Evolutionary conservation across 2,797 vertebrate genomes (phyloP).

Genomic region (Bovichtus diacanthus): DNA sequence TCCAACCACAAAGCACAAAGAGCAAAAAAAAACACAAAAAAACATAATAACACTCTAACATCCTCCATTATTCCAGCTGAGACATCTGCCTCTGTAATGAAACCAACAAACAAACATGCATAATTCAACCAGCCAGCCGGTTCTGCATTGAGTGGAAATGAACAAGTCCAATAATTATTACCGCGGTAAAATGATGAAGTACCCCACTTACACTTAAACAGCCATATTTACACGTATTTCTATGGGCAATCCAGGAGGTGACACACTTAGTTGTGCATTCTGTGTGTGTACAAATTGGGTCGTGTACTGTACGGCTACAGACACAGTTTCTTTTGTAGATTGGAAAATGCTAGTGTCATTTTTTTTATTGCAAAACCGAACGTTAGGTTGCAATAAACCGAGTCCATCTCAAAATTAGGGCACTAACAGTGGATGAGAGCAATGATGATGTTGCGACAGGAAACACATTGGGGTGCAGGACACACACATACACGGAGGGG

Average conservation of each 20-base stretch:
- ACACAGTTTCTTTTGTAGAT: conserved; percentile 34
- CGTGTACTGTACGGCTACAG: not conserved
- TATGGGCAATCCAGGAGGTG: conserved; percentile 57
- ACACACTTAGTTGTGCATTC: conserved; percentile 30
- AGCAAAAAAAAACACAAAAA: not conserved
- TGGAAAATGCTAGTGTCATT: conserved; percentile 42
- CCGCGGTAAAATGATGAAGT: conserved; percentile 73
- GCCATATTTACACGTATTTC: conserved; percentile 74
- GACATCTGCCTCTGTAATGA: conserved; percentile 75
- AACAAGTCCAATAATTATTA: conserved; percentile 72
- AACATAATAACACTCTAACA: conserved; percentile 62
- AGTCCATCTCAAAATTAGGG: conserved; percentile 39
- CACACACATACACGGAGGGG: not conserved
- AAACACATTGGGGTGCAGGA: conserved; percentile 17
- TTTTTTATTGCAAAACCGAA: conserved; percentile 59
- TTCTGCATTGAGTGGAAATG: conserved; percentile 57
- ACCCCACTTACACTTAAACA: conserved; percentile 67
- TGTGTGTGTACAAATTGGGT: conserved; percentile 18
- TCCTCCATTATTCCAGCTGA: conserved; percentile 66
- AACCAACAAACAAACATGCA: conserved; percentile 78
- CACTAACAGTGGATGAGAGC: conserved; percentile 36
- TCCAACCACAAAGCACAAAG: conserved; percentile 18
- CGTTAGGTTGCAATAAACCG: conserved; percentile 56
- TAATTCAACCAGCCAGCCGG: conserved; percentile 71
- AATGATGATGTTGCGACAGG: conserved; percentile 22